phyloP scores from a whole-genome alignment of 2,888 invertebrate species.

The Zygothrica quintamaculata region DNA sequence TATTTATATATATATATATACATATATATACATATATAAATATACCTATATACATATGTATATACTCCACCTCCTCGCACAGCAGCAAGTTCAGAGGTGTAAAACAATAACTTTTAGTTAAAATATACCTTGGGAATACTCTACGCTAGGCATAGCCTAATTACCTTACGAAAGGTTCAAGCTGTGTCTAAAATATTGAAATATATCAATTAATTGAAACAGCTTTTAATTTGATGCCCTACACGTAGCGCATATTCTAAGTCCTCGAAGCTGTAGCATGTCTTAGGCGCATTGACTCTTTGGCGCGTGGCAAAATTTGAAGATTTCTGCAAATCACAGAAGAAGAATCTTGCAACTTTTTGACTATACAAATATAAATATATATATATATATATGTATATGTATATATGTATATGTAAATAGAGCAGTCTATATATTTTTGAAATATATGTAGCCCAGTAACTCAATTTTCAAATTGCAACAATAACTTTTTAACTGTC shows the following conservation, averaged over 20 bases:
- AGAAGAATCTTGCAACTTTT: too few relatives aligned
- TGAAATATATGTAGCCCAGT: too few relatives aligned
- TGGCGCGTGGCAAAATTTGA: conserved; percentile 52
- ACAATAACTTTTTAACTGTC: conserved; percentile 7
- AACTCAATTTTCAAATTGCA: conserved; percentile 19
- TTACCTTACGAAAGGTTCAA: too few relatives aligned
- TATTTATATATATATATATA: conserved; percentile 17
- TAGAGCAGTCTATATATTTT: too few relatives aligned
- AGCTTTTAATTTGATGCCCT: background rate
- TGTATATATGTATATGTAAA: too few relatives aligned
- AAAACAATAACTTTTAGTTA: conserved; percentile 3
- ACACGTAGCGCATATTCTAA: background rate
- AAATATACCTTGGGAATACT: conserved; percentile 19
- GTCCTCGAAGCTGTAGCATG: conserved; percentile 11
- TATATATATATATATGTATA: too few relatives aligned
- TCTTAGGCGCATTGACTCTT: conserved; percentile 41
- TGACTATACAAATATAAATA: too few relatives aligned
- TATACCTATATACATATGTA: background rate
- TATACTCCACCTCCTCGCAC: conserved; percentile 29
- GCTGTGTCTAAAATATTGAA: too few relatives aligned
- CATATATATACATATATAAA: conserved; percentile 42
- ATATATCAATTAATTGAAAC: too few relatives aligned
- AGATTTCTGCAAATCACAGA: conserved; percentile 33
- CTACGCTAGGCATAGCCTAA: too few relatives aligned
- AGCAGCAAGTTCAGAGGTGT: conserved; percentile 55